phyloP scores from a whole-genome alignment of 2,797 vertebrate genomes.

The Cossypha niveicapilla region DNA sequence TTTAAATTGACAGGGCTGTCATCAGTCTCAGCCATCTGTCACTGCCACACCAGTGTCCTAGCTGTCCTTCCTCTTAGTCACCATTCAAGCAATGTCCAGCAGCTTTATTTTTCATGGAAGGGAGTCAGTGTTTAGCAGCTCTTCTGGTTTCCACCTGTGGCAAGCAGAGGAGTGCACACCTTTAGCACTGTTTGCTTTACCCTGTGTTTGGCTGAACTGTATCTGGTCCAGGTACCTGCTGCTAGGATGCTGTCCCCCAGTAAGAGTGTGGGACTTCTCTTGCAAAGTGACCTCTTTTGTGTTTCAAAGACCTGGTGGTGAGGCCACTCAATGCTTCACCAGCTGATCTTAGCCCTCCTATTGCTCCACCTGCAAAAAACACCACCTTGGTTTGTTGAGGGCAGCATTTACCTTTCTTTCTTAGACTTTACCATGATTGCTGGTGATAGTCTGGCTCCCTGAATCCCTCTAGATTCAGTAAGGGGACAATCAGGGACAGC shows the following conservation, averaged over 20 bases:
- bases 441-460: background rate
- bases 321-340: background rate
- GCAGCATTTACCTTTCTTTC: background rate
- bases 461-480: background rate
- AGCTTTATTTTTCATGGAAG: background rate
- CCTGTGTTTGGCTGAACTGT: fast-evolving
- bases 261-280: background rate
- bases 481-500: background rate
- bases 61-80: background rate
- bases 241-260: background rate
- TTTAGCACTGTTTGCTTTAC: background rate
- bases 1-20: background rate
- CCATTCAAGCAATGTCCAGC: background rate
- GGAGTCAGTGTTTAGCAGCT: background rate
- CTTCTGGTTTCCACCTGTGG: background rate
- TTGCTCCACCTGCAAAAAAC: background rate
- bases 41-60: background rate
- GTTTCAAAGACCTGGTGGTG: background rate
- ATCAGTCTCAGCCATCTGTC: background rate
- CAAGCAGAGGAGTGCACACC: background rate
- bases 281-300: background rate
- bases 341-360: background rate
- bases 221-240: background rate
- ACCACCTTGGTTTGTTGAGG: background rate
- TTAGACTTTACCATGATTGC: fast-evolving